Conservation (phyloP, 1,140 invertebrate species). For the Varroa destructor region DNA sequence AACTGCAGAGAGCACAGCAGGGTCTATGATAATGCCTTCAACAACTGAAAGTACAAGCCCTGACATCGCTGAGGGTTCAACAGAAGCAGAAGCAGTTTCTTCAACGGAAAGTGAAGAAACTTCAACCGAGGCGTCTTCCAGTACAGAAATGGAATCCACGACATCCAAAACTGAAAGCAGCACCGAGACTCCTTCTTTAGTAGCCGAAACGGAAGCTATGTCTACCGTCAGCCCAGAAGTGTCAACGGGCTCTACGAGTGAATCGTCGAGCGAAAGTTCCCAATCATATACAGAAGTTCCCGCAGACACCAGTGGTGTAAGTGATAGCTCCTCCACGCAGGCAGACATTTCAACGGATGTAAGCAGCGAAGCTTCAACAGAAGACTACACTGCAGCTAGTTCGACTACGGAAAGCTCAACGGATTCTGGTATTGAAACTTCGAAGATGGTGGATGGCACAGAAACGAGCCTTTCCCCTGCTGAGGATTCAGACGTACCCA, state of each 20-base stretch:
- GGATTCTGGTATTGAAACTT: neutral
- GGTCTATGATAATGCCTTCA: no score
- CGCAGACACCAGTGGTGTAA: neutral
- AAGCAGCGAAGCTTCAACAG: neutral
- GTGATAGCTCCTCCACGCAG: neutral
- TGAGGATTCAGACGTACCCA: neutral
- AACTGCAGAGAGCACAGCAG: no score
- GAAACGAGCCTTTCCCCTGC: neutral
- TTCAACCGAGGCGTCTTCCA: no score
- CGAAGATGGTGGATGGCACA: neutral
- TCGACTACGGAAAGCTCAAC: slow-evolving; percentile 3
- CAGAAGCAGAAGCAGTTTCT: no score
- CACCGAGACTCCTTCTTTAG: neutral
- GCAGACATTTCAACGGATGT: neutral
- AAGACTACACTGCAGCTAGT: slow-evolving; percentile 27
- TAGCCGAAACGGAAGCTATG: no score
- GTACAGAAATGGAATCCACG: no score
- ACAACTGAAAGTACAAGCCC: no score
- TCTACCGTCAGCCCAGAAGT: no score
- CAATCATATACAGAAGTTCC: neutral
- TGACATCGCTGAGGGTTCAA: no score
- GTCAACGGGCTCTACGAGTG: no score
- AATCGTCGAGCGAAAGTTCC: neutral
- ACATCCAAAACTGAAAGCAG: neutral
- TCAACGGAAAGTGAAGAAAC: no score